Percentiles rank a stretch among this genome's conserved stretches.
phyloP scores from a whole-genome alignment of 2,888 invertebrate species.

The Emmelina monodactyla region DNA sequence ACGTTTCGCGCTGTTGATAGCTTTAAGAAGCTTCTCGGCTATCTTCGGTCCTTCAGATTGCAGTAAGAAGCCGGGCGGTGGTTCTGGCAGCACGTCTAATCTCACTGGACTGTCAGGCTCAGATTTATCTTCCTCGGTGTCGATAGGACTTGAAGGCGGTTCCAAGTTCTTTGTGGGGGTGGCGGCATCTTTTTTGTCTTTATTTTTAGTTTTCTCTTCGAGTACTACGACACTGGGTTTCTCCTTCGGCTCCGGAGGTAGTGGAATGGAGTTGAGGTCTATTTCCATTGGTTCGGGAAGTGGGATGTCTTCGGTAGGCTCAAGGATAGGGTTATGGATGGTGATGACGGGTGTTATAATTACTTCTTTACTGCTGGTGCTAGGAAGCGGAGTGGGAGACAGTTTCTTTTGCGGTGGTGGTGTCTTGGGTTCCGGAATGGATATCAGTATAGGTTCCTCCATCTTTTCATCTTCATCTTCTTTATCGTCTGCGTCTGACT shows the following conservation, averaged over 20 bases:
- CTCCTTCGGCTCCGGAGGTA: constrained; percentile 25
- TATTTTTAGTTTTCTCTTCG: neutral
- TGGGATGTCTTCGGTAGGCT: constrained; percentile 16
- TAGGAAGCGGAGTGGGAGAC: neutral
- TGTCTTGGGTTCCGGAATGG: constrained; percentile 31
- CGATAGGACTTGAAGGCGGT: constrained; percentile 49
- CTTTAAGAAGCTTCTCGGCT: constrained; percentile 69
- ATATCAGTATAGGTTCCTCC: constrained; percentile 18
- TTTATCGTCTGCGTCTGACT: constrained; percentile 3
- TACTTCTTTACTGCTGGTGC: constrained; percentile 15
- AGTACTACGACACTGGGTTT: constrained; percentile 1
- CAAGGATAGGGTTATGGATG: constrained; percentile 16
- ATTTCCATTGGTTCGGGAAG: neutral
- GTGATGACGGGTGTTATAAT: constrained; percentile 10
- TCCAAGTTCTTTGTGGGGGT: constrained; percentile 29
- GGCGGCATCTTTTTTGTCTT: constrained; percentile 28
- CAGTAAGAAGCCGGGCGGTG: constrained; percentile 50
- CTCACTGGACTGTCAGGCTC: constrained; percentile 57
- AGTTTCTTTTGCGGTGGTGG: constrained; percentile 28
- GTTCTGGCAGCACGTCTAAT: constrained; percentile 57
- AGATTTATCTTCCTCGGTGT: constrained; percentile 57
- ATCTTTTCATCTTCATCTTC: constrained; percentile 19
- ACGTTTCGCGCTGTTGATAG: constrained; percentile 64
- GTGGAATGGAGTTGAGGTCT: constrained; percentile 24
- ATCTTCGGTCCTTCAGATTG: constrained; percentile 66